Percentiles rank a stretch among this genome's conserved stretches.
These are phyloP conservation scores for Drosophila neonasuta DNA, from an alignment of 2,888 invertebrate genomes.

Conservation along the genomic window DNA sequence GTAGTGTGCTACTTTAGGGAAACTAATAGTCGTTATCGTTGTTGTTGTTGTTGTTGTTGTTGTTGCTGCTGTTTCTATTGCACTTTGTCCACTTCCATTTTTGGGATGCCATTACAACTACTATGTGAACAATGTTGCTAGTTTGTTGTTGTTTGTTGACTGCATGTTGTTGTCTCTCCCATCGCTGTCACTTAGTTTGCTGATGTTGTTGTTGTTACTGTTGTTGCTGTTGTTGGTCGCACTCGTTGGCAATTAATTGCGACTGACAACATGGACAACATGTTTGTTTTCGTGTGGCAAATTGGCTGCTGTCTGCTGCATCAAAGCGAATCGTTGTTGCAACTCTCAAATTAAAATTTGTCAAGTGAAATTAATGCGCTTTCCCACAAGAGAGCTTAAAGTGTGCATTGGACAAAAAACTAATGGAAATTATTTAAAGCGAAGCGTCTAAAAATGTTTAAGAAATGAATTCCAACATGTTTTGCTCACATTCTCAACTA, in stretches of 20 bases:
- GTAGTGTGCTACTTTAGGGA: not conserved
- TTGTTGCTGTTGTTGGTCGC: constrained; percentile 23
- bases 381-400: not conserved
- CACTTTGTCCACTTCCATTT: constrained; percentile 17
- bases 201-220: constrained; percentile 3
- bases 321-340: constrained; percentile 32
- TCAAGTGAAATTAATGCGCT: constrained; percentile 4
- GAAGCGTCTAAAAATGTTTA: not conserved
- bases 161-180: not conserved
- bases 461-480: no score
- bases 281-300: constrained; percentile 41
- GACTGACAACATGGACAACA: constrained; percentile 52
- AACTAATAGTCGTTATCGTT: constrained; percentile 7
- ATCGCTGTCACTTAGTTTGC: constrained; percentile 13
- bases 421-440: not conserved
- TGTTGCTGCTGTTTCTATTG: constrained; percentile 34
- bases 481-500: not conserved
- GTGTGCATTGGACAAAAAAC: not conserved
- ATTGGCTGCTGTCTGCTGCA: constrained; percentile 39
- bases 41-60: constrained; percentile 9
- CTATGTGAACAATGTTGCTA: constrained; percentile 30
- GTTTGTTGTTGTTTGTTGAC: constrained; percentile 14
- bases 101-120: constrained; percentile 2
- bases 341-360: constrained; percentile 3
- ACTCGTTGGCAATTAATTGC: constrained; percentile 53